Conservation (phyloP, 2,888 invertebrate genomes). For the Rambutsinella grinnellia region DNA sequence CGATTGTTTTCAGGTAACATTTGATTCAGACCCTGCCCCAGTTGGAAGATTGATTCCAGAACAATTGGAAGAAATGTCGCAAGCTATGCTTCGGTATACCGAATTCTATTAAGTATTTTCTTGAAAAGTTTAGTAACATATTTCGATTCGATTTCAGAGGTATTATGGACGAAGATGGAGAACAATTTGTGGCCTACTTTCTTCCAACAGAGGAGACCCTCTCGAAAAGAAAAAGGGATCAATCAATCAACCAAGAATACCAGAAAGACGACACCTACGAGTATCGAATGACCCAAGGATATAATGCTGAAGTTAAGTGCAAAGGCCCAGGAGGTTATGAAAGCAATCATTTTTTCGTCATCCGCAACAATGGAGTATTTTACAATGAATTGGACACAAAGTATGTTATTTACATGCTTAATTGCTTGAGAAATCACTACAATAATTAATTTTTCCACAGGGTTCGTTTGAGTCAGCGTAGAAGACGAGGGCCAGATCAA, state of each 20-base stretch:
- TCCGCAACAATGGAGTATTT: slow-evolving; percentile 90
- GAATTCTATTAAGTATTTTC: background rate
- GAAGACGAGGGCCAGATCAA: slow-evolving; percentile 80
- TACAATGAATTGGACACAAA: slow-evolving; percentile 95
- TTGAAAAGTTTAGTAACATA: background rate
- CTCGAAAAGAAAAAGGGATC: slow-evolving; percentile 87
- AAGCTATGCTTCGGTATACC: slow-evolving; percentile 94
- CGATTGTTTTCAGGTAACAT: slow-evolving; percentile 85
- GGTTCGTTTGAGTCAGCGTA: slow-evolving; percentile 91
- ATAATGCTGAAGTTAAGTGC: slow-evolving; percentile 99
- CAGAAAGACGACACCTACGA: slow-evolving; percentile 94
- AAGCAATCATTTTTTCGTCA: slow-evolving; percentile 96
- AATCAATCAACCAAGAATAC: slow-evolving; percentile 81
- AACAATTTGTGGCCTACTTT: slow-evolving; percentile 99
- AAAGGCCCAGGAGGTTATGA: slow-evolving; percentile 95
- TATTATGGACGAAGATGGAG: slow-evolving; percentile 99
- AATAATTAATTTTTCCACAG: slow-evolving; percentile 70
- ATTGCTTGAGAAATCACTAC: no score
- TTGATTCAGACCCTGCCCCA: slow-evolving; percentile 98
- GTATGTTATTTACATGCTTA: no score
- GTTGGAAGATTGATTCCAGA: slow-evolving; percentile 86
- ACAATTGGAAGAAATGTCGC: slow-evolving; percentile 97
- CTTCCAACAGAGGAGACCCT: slow-evolving; percentile 94
- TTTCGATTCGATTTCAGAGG: slow-evolving; percentile 76
- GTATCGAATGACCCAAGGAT: slow-evolving; percentile 97